Evolutionary conservation across 2,888 invertebrate species (phyloP), one percentile per base, ranked within the genome.

Genomic region (Maniola hyperantus): DNA sequence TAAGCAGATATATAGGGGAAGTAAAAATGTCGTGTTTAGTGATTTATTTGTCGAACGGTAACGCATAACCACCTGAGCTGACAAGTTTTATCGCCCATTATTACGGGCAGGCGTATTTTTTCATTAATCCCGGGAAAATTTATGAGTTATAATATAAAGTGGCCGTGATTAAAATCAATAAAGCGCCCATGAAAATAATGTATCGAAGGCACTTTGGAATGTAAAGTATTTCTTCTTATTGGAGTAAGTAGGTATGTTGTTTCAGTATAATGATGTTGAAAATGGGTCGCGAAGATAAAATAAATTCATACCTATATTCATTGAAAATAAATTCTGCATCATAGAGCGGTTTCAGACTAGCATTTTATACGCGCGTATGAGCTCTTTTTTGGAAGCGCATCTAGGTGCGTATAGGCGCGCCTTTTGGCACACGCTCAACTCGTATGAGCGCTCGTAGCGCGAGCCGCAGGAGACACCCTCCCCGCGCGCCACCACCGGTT

Each of bases 41-140:
- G 81, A 84, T 83, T 83, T 82, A 85, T 80, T 65, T 73, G 63
- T 72, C 66, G 70, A 68, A 74, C 71, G 72, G 74, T 77, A 79
- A 77, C 72, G 73, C 72, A 63, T 64, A 65, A 66, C 77, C 80
- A 83, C 80, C 81, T 81, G 81, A 77, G 74, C 77, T 78, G 74
- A 72, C 71, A 72, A 70, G 68, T 70, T 73, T 73, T 73, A 73
- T 73, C 65, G 70, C 54, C 73, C 69, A 70, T 73, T 71, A 73
- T 69, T 70, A 70, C 63, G 48, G 61, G 26, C 54, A 68, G 66
- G 66, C 67, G 60, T 71, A 69, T 71, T 73, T 69, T 72, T 70
- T 70, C 66, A 68, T 70, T 71, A 71, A 73, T 73, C 67, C 69
- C 62, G 26, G 8, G 10, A 44, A 64, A 68, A 70, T 68, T 72